Conservation (phyloP, 2,113 vertebrate genomes). For the Chaetops frenatus region DNA sequence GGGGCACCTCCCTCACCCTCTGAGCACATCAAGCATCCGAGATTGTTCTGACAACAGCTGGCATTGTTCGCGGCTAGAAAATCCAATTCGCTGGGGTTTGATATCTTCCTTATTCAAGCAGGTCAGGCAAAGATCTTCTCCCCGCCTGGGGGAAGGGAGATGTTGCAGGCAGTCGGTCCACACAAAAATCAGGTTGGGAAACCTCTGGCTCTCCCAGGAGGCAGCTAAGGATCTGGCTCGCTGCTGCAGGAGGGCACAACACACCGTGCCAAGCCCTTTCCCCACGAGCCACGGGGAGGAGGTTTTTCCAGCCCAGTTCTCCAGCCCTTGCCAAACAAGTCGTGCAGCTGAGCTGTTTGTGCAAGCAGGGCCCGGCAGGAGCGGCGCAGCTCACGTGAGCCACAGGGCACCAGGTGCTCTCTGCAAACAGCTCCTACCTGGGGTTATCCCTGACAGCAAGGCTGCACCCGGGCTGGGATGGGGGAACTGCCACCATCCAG, state of each 20-base stretch:
- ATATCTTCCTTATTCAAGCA: neutral
- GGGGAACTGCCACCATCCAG: neutral
- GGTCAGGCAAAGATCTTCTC: neutral
- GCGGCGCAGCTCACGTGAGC: neutral
- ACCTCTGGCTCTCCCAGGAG: neutral
- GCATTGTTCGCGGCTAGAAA: neutral
- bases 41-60: neutral
- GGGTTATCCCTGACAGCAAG: neutral
- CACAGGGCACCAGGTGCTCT: neutral
- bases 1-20: neutral
- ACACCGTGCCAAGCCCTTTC: neutral
- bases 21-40: neutral
- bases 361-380: neutral
- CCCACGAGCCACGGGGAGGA: neutral
- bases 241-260: neutral
- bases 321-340: slow-evolving; percentile 38
- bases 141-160: neutral
- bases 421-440: neutral
- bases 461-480: rapidly evolving
- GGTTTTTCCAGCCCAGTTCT: neutral
- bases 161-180: neutral
- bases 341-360: neutral
- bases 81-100: neutral
- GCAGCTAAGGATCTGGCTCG: neutral
- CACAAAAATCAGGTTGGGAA: neutral